Base-by-base conservation (phyloP, 2,113 vertebrate genomes). In the Azemiops feae region DNA sequence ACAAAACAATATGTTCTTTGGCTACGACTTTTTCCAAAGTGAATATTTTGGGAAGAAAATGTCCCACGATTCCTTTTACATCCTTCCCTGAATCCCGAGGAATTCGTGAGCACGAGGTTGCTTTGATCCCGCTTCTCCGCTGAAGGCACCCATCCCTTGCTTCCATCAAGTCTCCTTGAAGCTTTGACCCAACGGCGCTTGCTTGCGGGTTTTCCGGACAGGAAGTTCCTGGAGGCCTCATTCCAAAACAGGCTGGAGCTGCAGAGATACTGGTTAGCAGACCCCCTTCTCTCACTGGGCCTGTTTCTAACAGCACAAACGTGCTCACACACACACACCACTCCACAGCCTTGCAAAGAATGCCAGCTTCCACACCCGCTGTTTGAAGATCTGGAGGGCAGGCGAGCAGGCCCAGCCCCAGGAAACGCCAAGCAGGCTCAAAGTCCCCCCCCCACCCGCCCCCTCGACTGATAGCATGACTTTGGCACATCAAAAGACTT, bases 401-500 rank as follows among this genome's bases (percentile, higher is more conserved):
- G 92, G 93, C 93, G 88, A 93, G 91, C 96, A 92, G 85, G 52
- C 92, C 85, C 94, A 89, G 57, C 58, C 22, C 18, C 89, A 92
- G 90, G 92, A 87, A 95, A 95, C 85, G 93, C 95, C 96, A 96
- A 97, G 93, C 95, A 95, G 74, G 94, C 95, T 96, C 94, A 92
- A 95, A 96, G 91, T 92, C 91, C 92, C 92, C 92, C 92, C 2
- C 92, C 90, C 47, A 2, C 69, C 3, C 7, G 10, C 12, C 34
- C 23, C 25, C 1, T 54, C 91, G 89, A 88, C 95, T 52, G 95
- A 96, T 92, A 95, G 94, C 94, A 95, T 95, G 93, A 94, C 94
- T 91, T 89, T 92, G 91, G 92, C 95, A 96, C 95, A 97, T 97
- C 96, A 97, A 97, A 97, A 96, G 95, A 89, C 91, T 1, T 0